Conservation (phyloP, 2,888 invertebrate genomes). For the Chymomyza procnemis region DNA sequence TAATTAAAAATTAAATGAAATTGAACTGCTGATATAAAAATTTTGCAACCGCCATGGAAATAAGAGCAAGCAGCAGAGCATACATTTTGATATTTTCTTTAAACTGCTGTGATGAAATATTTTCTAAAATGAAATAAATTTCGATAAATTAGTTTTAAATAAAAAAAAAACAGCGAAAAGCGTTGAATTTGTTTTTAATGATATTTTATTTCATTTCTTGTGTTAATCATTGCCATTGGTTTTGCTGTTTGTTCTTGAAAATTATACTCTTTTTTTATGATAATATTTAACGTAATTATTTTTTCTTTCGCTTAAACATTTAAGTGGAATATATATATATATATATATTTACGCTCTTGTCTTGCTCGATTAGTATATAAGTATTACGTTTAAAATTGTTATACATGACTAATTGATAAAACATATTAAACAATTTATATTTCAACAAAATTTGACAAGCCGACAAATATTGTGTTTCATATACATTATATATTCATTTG, state of each 20-base stretch:
- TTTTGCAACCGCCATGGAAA: not conserved
- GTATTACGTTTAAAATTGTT: constrained; percentile 44
- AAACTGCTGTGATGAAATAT: not conserved
- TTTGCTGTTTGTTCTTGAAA: constrained; percentile 39
- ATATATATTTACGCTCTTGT: constrained; percentile 30
- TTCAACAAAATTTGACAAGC: constrained; percentile 67
- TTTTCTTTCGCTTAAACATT: constrained; percentile 43
- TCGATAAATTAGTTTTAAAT: not conserved
- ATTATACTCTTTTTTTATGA: constrained; percentile 47
- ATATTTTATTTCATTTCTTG: constrained; percentile 45
- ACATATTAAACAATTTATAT: constrained; percentile 64
- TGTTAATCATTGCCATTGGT: constrained; percentile 51
- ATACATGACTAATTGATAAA: constrained; percentile 57
- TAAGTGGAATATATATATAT: constrained; percentile 54
- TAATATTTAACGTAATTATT: constrained; percentile 54
- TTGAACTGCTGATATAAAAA: not conserved
- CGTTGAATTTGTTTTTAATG: not conserved
- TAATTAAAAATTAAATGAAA: not conserved
- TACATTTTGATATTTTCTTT: not conserved
- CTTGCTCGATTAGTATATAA: constrained; percentile 45
- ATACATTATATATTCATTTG: constrained; percentile 33
- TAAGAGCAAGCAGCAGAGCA: not conserved
- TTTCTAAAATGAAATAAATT: not conserved
- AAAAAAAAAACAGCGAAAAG: not conserved
- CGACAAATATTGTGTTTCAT: constrained; percentile 57